Evolutionary conservation across 2,113 vertebrate genomes (phyloP), one percentile per base, ranked within the genome.

Genomic region (Entomyzon cyanotis): DNA sequence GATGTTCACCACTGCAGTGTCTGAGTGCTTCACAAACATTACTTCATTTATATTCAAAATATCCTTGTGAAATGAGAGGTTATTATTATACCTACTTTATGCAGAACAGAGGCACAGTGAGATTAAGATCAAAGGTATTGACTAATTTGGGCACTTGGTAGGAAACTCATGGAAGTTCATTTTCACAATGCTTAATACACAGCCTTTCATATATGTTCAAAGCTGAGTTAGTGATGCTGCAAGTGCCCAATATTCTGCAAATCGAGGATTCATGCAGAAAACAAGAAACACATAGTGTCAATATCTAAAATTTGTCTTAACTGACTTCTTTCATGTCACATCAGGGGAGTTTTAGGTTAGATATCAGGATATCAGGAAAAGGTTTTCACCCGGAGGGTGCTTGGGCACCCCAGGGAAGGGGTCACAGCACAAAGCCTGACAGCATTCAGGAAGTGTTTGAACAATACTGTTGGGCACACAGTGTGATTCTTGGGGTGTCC

Each of bases 41-140:
- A 67, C 42, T 78, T 31, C 35, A 64, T 93, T 76, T 89, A 75
- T 79, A 87, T 89, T 91, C 69, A 70, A 49, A 84, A 50, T 22
- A 71, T 24, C 24, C 23, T 53, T 79, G 30, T 55, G 77, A 89
- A 44, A 84, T 62, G 81, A 94, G 73, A 87, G 39, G 22, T 47
- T 75, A 64, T 68, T 92, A 90, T 80, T 84, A 56, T 41, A 70
- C 14, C 24, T 84, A 41, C 17, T 94, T 78, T 46, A 84, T 53
- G 46, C 44, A 95, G 65, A 94, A 69, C 33, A 93, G 71, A 81
- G 27, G 56, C 71, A 93, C 47, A 58, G 53, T 21, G 21, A 94
- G 28, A 84, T 60, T 64, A 82, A 94, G 69, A 95, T 95, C 95
- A 97, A 97, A 96, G 89, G 58, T 73, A 82, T 1, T 64, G 60